Evolutionary conservation across 2,888 invertebrate genomes (phyloP), one percentile per base, ranked within the genome.

Genomic region (Eupithecia subfuscata): DNA sequence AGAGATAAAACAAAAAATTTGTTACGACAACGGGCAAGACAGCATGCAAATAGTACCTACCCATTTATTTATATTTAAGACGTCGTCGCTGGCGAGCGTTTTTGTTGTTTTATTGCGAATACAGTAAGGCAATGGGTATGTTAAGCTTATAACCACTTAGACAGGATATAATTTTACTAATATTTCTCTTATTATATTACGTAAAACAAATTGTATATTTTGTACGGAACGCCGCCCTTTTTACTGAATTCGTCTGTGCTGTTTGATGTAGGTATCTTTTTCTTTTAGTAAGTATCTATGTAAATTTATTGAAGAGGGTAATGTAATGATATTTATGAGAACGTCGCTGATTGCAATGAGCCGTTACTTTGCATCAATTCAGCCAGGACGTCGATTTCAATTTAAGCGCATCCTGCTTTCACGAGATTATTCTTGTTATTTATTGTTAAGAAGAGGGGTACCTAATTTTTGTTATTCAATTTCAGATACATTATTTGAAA

Each of bases 361-460:
- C 91, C 92, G 90, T 92, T 90, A 91, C 88, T 90, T 89, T 90
- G 88, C 89, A 88, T 89, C 89, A 92, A 91, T 92, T 92, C 87
- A 92, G 84, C 84, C 87, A 88, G 89, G 87, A 90, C 90, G 93
- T 91, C 93, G 91, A 92, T 91, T 91, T 92, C 92, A 94, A 94
- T 94, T 94, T 91, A 91, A 90, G 87, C 86, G 88, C 93, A 93
- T 94, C 94, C 93, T 93, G 91, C 89, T 91, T 92, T 93, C 92
- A 90, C 89, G 88, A 88, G 87, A 89, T 90, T 37, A 89, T 87
- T 89, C 82, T 88, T 88, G 86, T 89, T 89, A 88, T 88, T 88
- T 85, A 85, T 84, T 84, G 78, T 80, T 81, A 80, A 76, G 73
- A 77, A 81, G 83, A 81, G 83, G 83, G 78, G 74, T 75, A n/a